phyloP scores from a whole-genome alignment of 2,797 vertebrate genomes.

The Myotis vivesi region DNA sequence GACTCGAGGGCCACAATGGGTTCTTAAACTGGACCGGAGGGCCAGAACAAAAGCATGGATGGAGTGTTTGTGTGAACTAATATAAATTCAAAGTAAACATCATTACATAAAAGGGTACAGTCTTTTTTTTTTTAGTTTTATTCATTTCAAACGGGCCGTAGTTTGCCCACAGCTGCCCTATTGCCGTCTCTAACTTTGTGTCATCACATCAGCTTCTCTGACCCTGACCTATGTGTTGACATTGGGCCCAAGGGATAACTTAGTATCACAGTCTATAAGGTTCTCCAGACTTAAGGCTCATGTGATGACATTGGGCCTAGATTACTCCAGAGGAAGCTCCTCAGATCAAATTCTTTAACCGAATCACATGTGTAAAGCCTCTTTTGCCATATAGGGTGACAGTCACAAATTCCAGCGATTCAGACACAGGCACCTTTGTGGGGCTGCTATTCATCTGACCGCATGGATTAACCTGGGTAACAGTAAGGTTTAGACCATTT shows the following conservation, averaged over 20 bases:
- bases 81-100: too few relatives aligned
- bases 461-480: not conserved
- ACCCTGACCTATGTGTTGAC: not conserved
- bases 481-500: not conserved
- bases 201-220: not conserved
- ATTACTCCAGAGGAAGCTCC: constrained; percentile 3
- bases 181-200: not conserved
- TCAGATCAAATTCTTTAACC: not conserved
- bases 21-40: too few relatives aligned
- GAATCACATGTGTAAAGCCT: not conserved
- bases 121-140: too few relatives aligned
- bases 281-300: not conserved
- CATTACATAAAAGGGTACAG: too few relatives aligned
- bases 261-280: not conserved
- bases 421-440: not conserved
- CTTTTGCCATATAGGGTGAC: not conserved
- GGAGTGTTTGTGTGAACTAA: too few relatives aligned
- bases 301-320: not conserved
- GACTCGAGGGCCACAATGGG: too few relatives aligned
- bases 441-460: not conserved
- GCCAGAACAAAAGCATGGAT: too few relatives aligned
- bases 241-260: not conserved
- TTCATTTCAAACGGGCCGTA: too few relatives aligned
- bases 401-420: not conserved
- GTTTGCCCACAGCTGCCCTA: too few relatives aligned